Evolutionary conservation across 2,888 invertebrate genomes (phyloP), one percentile per base, ranked within the genome.

Genomic region (Nysson spinosus): DNA sequence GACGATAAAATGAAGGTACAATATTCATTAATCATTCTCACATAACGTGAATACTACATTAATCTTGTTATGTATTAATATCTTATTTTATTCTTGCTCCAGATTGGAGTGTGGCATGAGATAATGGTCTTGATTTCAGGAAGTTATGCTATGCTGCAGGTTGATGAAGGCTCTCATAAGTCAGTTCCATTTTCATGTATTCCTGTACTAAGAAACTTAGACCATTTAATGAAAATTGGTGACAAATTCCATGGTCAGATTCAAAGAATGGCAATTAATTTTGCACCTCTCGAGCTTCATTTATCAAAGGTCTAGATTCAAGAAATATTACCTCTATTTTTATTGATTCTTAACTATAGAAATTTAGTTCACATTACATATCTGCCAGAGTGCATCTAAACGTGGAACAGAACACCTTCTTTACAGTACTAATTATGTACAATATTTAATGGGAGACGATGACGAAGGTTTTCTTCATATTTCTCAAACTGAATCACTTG

Each of bases 221-320:
- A 85, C 68, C 79, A 88, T 30, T 81, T 85, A 58, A 85, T 89
- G 73, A 80, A 72, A 57, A 77, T 90, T 2, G 90, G 90, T 4
- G 88, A 88, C 75, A 86, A 82, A 69, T 84, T 89, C 52, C 88
- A 87, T 24, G 90, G 89, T 1, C 88, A 88, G 78, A 82, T 90
- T 46, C 88, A 90, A 74, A 88, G 89, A 69, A 35, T 89, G 5
- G 83, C 87, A 24, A 72, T 90, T 11, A 90, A 90, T 75, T 90
- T 89, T 69, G 87, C 85, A 30, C 87, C 88, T 1, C 68, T 89
- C 28, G 80, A 78, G 49, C 79, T 89, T 68, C 75, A 78, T 17
- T 74, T 84, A 28, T 7, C 28, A 5, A 64, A 51, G 43, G 65
- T 65, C n/a, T n/a, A n/a, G n/a, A n/a, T n/a, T n/a, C n/a, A n/a